Conservation (phyloP, 1,140 invertebrate genomes). For the Drosophila subobscura region DNA sequence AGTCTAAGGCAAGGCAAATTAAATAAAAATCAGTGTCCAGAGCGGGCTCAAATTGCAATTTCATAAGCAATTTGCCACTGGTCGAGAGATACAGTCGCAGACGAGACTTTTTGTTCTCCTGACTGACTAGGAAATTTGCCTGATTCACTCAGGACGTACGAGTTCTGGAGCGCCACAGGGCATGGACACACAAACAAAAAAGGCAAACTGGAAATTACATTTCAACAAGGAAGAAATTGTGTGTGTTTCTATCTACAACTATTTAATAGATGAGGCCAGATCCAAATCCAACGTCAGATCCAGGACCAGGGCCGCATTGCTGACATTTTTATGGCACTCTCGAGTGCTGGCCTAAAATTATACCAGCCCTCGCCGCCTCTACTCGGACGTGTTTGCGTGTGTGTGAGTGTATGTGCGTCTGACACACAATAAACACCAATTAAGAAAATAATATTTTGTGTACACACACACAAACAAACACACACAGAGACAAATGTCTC, state of each 20-base stretch:
- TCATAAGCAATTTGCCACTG: conserved; percentile 78
- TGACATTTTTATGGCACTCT: conserved; percentile 78
- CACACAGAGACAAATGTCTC: conserved; percentile 48
- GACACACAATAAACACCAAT: conserved; percentile 82
- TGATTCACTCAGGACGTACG: background rate
- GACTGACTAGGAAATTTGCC: background rate
- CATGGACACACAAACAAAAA: conserved; percentile 8
- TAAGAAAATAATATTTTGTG: conserved; percentile 82
- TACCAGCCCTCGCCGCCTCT: background rate
- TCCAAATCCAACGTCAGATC: background rate
- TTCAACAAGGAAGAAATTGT: conserved; percentile 57
- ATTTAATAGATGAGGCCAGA: conserved; percentile 57
- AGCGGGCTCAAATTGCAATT: conserved; percentile 78
- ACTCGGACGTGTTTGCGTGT: conserved; percentile 9
- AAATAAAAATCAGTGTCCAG: conserved; percentile 77
- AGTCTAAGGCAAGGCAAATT: conserved; percentile 65
- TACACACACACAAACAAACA: conserved; percentile 45
- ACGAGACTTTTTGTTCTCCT: conserved; percentile 13
- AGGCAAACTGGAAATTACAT: conserved; percentile 69
- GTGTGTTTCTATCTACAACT: conserved; percentile 20
- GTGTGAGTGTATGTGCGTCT: conserved; percentile 52
- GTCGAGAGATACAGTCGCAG: conserved; percentile 27
- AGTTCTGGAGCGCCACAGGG: background rate
- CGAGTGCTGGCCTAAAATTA: conserved; percentile 45
- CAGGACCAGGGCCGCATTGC: conserved; percentile 28